Evolutionary conservation across 2,797 vertebrate species (phyloP).

Genomic region (Scolopax bukidnonensis): DNA sequence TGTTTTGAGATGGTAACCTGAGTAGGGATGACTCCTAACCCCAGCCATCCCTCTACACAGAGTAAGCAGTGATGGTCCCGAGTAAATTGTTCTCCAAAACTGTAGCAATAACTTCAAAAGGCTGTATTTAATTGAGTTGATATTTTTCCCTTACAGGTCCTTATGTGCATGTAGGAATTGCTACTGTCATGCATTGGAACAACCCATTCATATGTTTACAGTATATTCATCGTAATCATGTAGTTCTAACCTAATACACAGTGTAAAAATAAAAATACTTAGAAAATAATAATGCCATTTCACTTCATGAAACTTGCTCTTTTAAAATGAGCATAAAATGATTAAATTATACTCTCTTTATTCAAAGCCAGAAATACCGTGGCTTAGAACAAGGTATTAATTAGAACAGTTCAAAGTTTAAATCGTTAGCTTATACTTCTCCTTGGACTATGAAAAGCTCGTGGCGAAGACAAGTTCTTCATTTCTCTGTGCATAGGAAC

Average conservation of each 20-base stretch:
- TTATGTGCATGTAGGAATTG: background rate
- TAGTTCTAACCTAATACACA: constrained; percentile 66
- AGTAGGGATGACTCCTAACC: background rate
- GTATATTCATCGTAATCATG: constrained; percentile 46
- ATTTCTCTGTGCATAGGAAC: constrained; percentile 43
- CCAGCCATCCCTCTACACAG: background rate
- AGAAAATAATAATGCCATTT: constrained; percentile 69
- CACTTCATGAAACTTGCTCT: constrained; percentile 75
- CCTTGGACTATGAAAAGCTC: constrained; percentile 54
- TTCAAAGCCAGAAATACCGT: constrained; percentile 38
- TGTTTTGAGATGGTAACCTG: background rate
- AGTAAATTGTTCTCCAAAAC: background rate
- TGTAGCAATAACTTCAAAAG: background rate
- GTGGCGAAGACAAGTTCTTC: constrained; percentile 59
- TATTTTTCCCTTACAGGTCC: background rate
- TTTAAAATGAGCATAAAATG: constrained; percentile 70
- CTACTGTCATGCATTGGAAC: background rate
- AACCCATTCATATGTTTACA: constrained; percentile 15
- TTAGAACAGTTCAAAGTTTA: constrained; percentile 59
- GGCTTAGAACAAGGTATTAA: constrained; percentile 53
- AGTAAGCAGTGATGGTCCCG: background rate
- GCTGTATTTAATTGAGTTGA: constrained; percentile 26
- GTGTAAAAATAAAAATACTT: constrained; percentile 74
- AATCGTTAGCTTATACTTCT: constrained; percentile 68
- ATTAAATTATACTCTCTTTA: constrained; percentile 71